Conservation (phyloP, 2,888 invertebrate species). For the Trisateles emortualis region DNA sequence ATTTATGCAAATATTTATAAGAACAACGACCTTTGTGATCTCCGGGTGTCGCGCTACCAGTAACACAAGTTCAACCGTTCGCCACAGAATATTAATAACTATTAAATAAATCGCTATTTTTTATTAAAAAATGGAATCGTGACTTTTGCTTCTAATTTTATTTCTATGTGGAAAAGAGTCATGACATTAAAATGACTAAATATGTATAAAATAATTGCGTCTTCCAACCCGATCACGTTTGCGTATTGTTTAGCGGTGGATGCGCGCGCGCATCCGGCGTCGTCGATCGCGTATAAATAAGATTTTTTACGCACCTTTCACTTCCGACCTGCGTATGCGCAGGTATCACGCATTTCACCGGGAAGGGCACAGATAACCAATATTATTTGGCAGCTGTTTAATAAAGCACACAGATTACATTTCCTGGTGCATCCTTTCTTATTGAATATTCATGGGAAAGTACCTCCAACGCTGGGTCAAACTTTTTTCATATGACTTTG, state of each 20-base stretch:
- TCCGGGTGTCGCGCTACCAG: constrained; percentile 47
- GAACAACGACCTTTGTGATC: constrained; percentile 71
- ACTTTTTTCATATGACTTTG: constrained; percentile 19
- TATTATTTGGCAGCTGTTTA: constrained; percentile 67
- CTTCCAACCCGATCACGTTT: constrained; percentile 56
- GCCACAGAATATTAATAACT: constrained; percentile 1
- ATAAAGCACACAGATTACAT: constrained; percentile 59
- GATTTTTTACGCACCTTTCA: constrained; percentile 80
- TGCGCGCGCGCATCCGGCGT: constrained; percentile 61
- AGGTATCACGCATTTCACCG: constrained; percentile 66
- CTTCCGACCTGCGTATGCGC: constrained; percentile 73
- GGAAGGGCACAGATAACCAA: constrained; percentile 60
- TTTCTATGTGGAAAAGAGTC: not conserved
- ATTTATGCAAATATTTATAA: constrained; percentile 74
- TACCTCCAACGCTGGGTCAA: constrained; percentile 27
- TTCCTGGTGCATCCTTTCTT: constrained; percentile 63
- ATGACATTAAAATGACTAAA: constrained; percentile 39
- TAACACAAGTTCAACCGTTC: constrained; percentile 25
- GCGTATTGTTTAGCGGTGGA: constrained; percentile 60
- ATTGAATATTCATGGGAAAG: constrained; percentile 66
- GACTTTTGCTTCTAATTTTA: not conserved
- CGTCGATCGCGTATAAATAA: constrained; percentile 64
- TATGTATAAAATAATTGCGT: constrained; percentile 37
- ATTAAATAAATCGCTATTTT: not conserved
- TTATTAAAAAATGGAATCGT: not conserved